A percentile compares a stretch with the other conserved stretches of the same genome.
These are phyloP conservation scores for Oreochromis spilurus DNA, from an alignment of 2,113 vertebrate genomes.

Conservation along the genomic window DNA sequence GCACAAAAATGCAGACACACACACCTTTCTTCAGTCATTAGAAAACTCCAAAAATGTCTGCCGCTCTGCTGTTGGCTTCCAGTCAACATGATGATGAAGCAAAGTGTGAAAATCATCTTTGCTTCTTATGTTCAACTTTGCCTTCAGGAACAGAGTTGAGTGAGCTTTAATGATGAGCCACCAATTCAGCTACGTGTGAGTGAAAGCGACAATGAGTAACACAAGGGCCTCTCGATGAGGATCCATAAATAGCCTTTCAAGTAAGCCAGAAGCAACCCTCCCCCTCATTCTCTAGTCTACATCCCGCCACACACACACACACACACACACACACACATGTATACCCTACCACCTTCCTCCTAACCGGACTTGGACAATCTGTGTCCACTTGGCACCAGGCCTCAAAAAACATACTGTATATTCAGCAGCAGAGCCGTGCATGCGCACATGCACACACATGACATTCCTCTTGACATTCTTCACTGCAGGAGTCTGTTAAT, in stretches of 20 bases:
- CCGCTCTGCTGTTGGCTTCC: not conserved
- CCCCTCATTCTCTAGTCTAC: slow-evolving; percentile 1
- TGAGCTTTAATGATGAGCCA: slow-evolving; percentile 43
- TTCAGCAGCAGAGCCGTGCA: not conserved
- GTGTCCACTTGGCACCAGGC: slow-evolving; percentile 43
- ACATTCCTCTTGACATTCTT: slow-evolving; percentile 25
- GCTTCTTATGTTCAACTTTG: slow-evolving; percentile 11
- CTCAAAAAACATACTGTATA: slow-evolving; percentile 8
- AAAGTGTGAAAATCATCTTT: slow-evolving; percentile 16
- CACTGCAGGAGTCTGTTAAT: slow-evolving; percentile 40
- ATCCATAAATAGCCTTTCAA: slow-evolving; percentile 60
- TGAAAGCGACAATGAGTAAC: slow-evolving; percentile 52
- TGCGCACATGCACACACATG: not conserved
- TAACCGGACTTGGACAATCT: slow-evolving; percentile 36
- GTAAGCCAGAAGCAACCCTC: slow-evolving; percentile 24
- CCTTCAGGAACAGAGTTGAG: slow-evolving; percentile 15
- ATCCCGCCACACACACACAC: not conserved
- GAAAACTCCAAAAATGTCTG: not conserved
- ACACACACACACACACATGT: not conserved
- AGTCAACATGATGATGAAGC: not conserved
- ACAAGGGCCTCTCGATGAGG: slow-evolving; percentile 34
- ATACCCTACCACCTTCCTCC: not conserved
- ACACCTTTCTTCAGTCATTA: not conserved
- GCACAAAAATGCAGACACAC: not conserved
- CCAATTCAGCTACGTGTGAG: slow-evolving; percentile 40